Conservation (phyloP, 2,113 vertebrate genomes). For the Mormyrus iriodes region DNA sequence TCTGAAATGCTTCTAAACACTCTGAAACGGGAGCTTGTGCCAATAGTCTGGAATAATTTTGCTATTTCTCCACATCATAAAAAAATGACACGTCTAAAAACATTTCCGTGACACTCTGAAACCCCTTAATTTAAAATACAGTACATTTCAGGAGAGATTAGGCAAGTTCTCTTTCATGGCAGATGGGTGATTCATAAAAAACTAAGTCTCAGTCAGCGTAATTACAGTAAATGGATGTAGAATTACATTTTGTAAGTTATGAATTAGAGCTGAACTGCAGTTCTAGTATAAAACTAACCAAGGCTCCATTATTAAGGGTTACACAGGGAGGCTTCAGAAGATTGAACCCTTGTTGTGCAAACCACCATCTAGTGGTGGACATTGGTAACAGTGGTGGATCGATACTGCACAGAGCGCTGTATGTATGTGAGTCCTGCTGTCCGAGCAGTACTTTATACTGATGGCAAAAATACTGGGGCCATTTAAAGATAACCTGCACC, state of each 20-base stretch:
- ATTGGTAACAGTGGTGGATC: background rate
- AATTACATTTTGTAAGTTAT: background rate
- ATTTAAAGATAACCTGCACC: background rate
- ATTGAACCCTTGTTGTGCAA: background rate
- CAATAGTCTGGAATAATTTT: background rate
- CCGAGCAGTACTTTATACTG: background rate
- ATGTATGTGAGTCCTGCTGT: background rate
- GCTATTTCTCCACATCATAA: background rate
- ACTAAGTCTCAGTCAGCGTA: background rate
- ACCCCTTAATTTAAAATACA: background rate
- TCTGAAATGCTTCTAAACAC: background rate
- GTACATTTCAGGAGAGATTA: background rate
- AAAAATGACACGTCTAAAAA: background rate
- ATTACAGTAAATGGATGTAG: background rate
- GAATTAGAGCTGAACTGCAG: background rate
- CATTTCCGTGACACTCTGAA: background rate
- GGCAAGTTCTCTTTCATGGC: background rate
- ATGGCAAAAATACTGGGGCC: background rate
- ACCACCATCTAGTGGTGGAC: slow-evolving; percentile 8
- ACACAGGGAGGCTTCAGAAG: background rate
- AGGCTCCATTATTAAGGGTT: background rate
- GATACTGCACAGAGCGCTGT: background rate
- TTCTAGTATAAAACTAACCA: background rate
- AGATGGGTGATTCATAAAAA: background rate
- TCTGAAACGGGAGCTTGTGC: background rate